Evolutionary conservation across 2,888 invertebrate species (phyloP).

Genomic region (Alsophila aescularia): DNA sequence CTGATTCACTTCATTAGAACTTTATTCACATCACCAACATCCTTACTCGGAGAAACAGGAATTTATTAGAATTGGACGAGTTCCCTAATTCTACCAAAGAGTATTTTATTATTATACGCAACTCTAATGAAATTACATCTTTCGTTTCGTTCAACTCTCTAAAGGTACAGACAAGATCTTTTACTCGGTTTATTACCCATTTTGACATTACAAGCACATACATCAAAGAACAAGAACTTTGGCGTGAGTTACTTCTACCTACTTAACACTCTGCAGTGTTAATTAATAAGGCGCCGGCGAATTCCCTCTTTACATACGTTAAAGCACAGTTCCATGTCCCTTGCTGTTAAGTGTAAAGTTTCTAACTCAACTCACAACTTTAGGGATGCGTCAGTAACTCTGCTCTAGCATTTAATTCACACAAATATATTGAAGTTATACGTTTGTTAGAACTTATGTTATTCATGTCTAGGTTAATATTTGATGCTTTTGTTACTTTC

Average conservation of each 20-base stretch:
- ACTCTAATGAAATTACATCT: neutral
- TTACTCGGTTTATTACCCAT: conserved; percentile 3
- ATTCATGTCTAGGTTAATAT: conserved; percentile 20
- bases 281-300: conserved; percentile 39
- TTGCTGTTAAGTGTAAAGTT: conserved; percentile 42
- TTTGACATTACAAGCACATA: conserved; percentile 13
- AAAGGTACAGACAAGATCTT: conserved; percentile 4
- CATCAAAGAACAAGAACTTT: conserved; percentile 15
- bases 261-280: conserved; percentile 31
- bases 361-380: conserved; percentile 42
- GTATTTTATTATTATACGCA: neutral
- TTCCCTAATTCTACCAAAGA: neutral
- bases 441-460: conserved; percentile 25
- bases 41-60: neutral
- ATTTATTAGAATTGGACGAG: neutral
- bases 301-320: conserved; percentile 38
- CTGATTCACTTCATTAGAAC: neutral
- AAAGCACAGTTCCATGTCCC: conserved; percentile 44
- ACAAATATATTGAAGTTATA: conserved; percentile 31
- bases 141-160: neutral
- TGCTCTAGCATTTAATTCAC: conserved; percentile 36
- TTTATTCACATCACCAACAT: neutral
- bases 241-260: conserved; percentile 1
- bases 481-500: too few relatives aligned
- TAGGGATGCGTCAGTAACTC: conserved; percentile 43